Conservation (phyloP, 2,888 invertebrate species). For the Tipula helvola region DNA sequence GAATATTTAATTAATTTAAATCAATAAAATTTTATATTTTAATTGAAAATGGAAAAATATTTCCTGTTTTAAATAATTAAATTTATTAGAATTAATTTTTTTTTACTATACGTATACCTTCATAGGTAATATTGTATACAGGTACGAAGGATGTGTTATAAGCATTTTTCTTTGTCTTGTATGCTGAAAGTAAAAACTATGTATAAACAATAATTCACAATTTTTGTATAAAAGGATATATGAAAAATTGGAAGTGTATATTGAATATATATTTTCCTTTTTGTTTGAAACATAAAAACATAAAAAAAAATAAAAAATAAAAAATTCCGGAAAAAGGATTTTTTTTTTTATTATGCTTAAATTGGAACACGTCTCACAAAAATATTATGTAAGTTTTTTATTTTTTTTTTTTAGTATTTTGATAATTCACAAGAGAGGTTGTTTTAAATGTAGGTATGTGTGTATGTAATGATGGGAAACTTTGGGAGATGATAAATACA, state of each 20-base stretch:
- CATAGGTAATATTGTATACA: neutral
- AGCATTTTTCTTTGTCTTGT: neutral
- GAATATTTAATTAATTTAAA: neutral
- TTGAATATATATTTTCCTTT: neutral
- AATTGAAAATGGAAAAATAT: neutral
- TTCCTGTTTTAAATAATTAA: neutral
- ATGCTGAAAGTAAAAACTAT: neutral
- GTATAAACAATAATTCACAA: neutral
- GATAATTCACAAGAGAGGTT: neutral
- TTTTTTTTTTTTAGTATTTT: neutral
- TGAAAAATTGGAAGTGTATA: neutral
- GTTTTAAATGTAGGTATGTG: neutral
- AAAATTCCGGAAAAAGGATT: neutral
- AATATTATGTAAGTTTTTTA: neutral
- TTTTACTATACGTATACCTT: too few species aligned
- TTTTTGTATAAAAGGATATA: neutral
- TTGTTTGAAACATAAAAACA: neutral
- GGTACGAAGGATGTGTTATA: neutral
- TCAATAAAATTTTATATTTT: neutral
- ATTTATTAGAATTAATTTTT: neutral
- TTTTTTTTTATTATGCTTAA: neutral
- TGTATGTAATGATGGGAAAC: neutral
- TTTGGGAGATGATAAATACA: neutral
- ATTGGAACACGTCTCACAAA: neutral
- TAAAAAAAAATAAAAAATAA: too few species aligned